Evolutionary conservation across 2,888 invertebrate genomes (phyloP).

Genomic region (Ypsolopha sequella): DNA sequence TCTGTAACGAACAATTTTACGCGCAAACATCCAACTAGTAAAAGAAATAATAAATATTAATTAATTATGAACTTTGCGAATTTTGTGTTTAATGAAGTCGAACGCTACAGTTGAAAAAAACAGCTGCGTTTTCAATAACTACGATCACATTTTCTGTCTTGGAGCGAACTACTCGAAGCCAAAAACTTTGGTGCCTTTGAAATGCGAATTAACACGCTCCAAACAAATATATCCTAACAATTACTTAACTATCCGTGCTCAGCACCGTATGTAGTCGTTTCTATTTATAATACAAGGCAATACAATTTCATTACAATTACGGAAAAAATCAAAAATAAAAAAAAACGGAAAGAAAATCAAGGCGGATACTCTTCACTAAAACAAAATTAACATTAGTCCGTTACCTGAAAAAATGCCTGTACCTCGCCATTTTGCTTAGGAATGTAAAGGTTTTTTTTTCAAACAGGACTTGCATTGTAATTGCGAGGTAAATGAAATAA

Average conservation of each 20-base stretch:
- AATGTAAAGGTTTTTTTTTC: not conserved
- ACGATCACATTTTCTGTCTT: no score
- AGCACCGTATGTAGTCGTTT: not conserved
- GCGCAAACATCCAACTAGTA: no score
- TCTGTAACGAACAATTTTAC: no score
- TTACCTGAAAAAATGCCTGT: slow-evolving; percentile 1
- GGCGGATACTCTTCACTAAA: not conserved
- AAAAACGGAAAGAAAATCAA: not conserved
- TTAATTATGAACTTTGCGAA: no score
- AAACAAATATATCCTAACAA: not conserved
- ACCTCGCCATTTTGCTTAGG: not conserved
- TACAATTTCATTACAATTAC: not conserved
- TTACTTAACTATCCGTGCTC: slow-evolving; percentile 1
- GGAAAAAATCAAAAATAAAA: not conserved
- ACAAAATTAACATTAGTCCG: not conserved
- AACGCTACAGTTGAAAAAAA: no score
- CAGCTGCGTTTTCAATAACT: no score
- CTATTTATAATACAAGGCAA: slow-evolving; percentile 2
- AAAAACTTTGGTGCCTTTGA: no score
- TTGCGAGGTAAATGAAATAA: no score
- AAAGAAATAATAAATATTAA: no score
- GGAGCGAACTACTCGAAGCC: no score
- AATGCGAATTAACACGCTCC: not conserved
- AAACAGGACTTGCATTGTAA: no score
- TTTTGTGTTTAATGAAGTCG: no score